Evolutionary conservation across 2,113 vertebrate genomes (phyloP).

Genomic region (Takifugu flavidus): DNA sequence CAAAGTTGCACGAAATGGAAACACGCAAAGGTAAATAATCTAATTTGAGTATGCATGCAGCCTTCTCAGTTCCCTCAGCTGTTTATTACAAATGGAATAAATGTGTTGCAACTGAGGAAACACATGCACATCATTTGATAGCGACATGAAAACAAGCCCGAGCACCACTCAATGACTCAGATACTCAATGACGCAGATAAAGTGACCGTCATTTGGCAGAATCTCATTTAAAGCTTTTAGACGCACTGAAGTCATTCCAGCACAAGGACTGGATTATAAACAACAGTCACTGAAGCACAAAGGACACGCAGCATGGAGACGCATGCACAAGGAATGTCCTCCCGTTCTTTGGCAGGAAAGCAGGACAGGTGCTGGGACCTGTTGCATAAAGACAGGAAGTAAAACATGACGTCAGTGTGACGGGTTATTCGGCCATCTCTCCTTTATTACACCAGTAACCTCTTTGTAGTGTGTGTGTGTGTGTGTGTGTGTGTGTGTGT

Average conservation of each 20-base stretch:
- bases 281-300: too few species aligned
- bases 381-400: conserved; percentile 28
- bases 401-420: conserved; percentile 8
- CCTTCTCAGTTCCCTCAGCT: neutral
- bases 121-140: neutral
- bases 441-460: conserved; percentile 1
- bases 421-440: conserved; percentile 8
- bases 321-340: too few species aligned
- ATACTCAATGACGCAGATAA: too few species aligned
- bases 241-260: neutral
- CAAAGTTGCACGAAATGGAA: too few species aligned
- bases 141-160: neutral
- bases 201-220: too few species aligned
- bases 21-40: neutral
- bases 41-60: neutral
- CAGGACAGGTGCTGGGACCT: conserved; percentile 34
- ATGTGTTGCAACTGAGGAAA: conserved; percentile 6
- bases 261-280: neutral
- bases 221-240: too few species aligned
- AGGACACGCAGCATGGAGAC: neutral
- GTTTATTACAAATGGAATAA: neutral
- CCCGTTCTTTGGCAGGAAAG: neutral
- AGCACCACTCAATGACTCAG: too few species aligned
- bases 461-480: conserved; percentile 1
- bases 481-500: conserved; percentile 1